These are phyloP conservation scores for Brienomyrus longianalis DNA, from an alignment of 2,113 vertebrate species.

Conservation along the genomic window DNA sequence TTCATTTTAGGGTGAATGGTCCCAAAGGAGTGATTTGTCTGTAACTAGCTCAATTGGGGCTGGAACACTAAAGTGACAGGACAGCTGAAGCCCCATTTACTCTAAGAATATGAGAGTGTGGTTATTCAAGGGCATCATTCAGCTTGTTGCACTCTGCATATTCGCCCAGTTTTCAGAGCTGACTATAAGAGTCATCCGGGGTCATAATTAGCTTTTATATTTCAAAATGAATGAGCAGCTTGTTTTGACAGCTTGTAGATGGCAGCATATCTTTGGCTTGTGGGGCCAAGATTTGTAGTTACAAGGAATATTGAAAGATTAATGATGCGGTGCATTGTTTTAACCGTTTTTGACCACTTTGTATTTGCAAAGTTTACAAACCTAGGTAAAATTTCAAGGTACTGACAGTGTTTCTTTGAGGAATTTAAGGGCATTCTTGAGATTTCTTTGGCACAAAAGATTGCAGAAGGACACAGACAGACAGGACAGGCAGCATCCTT, in stretches of 20 bases:
- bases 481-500: not conserved
- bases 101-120: not conserved
- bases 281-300: not conserved
- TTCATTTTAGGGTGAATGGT: conserved; percentile 13
- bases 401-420: not conserved
- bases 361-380: not conserved
- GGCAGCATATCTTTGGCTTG: not conserved
- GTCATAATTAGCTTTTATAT: not conserved
- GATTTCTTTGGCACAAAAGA: not conserved
- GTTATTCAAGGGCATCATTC: conserved; percentile 16
- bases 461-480: not conserved
- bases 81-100: conserved; percentile 9
- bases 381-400: not conserved
- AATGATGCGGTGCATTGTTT: not conserved
- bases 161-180: not conserved
- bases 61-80: not conserved
- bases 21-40: conserved; percentile 13
- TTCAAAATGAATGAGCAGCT: conserved; percentile 3
- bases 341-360: not conserved
- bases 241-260: conserved; percentile 11
- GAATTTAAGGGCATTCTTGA: not conserved
- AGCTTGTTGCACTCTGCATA: conserved; percentile 13
- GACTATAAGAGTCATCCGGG: not conserved
- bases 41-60: not conserved
- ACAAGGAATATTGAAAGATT: not conserved